A percentile compares a stretch with the other conserved stretches of the same genome.
phyloP scores from a whole-genome alignment of 1,140 invertebrate genomes.

The Ylistrum balloti region DNA sequence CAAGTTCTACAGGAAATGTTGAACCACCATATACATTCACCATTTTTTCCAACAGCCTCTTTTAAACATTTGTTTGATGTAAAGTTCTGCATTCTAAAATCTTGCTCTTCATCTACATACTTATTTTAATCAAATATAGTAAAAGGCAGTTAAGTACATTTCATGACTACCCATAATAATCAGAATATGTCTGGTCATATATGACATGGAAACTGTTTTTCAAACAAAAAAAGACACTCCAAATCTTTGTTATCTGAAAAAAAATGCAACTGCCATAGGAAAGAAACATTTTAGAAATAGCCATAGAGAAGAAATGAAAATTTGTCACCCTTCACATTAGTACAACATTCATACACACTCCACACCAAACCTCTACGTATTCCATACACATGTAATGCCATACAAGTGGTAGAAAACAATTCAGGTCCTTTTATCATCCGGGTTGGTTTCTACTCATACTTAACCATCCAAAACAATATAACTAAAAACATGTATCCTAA shows the following conservation, averaged over 20 bases:
- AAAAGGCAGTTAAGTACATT: too few relatives aligned
- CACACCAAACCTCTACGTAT: constrained; percentile 32
- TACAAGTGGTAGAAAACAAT: neutral
- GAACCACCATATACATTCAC: neutral
- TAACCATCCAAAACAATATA: constrained; percentile 17
- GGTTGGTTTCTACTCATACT: constrained; percentile 1
- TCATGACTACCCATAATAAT: too few relatives aligned
- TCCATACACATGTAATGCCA: neutral
- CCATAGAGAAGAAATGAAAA: neutral
- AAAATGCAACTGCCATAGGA: neutral
- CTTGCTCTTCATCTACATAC: neutral
- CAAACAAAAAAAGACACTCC: neutral
- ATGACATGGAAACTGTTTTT: neutral
- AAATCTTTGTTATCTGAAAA: neutral
- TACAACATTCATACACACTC: constrained; percentile 10
- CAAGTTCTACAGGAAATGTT: too few relatives aligned
- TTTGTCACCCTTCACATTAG: neutral
- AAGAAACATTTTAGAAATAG: neutral
- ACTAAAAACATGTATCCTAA: neutral
- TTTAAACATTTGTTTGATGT: neutral
- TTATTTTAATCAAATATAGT: too few relatives aligned
- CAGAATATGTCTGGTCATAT: neutral
- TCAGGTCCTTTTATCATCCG: neutral
- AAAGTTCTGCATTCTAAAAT: neutral
- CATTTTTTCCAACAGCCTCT: neutral